Base-by-base conservation (phyloP, 2,113 vertebrate species). In the Hippolais icterina region DNA sequence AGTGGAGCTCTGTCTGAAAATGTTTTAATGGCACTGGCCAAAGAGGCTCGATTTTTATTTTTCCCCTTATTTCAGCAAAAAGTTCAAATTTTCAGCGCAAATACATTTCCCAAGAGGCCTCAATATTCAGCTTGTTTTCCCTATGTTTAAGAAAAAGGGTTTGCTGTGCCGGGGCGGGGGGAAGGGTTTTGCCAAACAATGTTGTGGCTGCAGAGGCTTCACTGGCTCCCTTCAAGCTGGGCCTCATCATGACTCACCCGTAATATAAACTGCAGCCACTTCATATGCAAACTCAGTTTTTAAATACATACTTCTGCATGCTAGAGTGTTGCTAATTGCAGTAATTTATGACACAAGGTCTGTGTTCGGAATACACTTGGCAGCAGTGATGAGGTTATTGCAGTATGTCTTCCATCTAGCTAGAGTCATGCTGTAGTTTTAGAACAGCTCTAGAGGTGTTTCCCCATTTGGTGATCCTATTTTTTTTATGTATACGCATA, bases 251-350 rank as follows among this genome's bases (percentile, higher is more conserved):
- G 74, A 75, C 46, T 92, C 83, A 54, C 66, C 42, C 27, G 0
- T 42, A 50, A 74, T 23, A 60, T 33, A 92, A 96, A 92, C 83
- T 85, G 69, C 92, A 92, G 93, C 65, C 64, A 13, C 88, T 90
- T 82, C 35, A 15, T 46, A 64, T 61, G 71, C 75, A 57, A 37
- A 47, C 81, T 44, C 81, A 5, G 46, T 20, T 83, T 87, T 89
- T 64, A 92, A 93, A 94, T n/a, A 39, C 19, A 22, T 76, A 12
- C 64, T 78, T 89, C 15, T 1, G 39, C 72, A 37, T 87, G 85
- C 66, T 66, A 74, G 65, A 92, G 69, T 47, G 66, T 79, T 89
- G 83, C 80, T 96, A 69, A 84, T 90, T 76, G 54, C 3, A 5
- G 41, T 64, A 87, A 91, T 94, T 97, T 74, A 92, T 63, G 92